Evolutionary conservation across 1,140 invertebrate genomes (phyloP), one percentile per base, ranked within the genome.

Genomic region (Temnothorax nylanderi): DNA sequence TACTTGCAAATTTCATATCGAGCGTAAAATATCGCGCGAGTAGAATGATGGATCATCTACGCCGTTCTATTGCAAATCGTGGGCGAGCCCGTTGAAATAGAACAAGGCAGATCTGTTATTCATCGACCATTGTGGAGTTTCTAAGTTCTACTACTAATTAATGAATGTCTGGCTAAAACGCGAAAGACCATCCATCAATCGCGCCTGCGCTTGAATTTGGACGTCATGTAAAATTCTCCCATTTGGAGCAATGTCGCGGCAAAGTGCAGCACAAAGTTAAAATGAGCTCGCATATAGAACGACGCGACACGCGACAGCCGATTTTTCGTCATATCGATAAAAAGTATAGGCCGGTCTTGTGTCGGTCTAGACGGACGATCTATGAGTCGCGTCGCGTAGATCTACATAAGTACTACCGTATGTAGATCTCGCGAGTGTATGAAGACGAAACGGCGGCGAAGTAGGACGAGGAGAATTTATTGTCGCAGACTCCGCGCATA

Each of bases 381-480:
- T 82, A 44, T 41, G n/a, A 26, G 56, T 82, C 78, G 65, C 64
- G 7, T 56, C 78, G 64, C 21, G 47, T 47, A 3, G 3, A 6
- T 6, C 6, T 6, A 6, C 34, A 26, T 26, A 26, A 26, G 26
- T 8, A 21, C 54, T 18, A 18, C 18, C 44, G 44, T 58, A 72
- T 37, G 54, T 60, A 62, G 44, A 84, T 56, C 41, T 47, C 80
- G 18, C 41, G 80, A 81, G 26, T 37, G 54, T 47, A 74, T 74
- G 67, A 82, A 82, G 80, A 82, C 54, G 51, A 82, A 74, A 74
- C 65, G 51, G 26, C n/a, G 41, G 18, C 21, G 21, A 84, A 84
- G 80, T 84, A 74, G 80, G 54, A 60, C 80, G 54, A n/a, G 41
- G 67, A 74, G 41, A 75, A 84, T 75, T 84, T 84, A 84, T 75